Evolutionary conservation across 2,113 vertebrate species (phyloP).

Genomic region (Pollachius pollachius): DNA sequence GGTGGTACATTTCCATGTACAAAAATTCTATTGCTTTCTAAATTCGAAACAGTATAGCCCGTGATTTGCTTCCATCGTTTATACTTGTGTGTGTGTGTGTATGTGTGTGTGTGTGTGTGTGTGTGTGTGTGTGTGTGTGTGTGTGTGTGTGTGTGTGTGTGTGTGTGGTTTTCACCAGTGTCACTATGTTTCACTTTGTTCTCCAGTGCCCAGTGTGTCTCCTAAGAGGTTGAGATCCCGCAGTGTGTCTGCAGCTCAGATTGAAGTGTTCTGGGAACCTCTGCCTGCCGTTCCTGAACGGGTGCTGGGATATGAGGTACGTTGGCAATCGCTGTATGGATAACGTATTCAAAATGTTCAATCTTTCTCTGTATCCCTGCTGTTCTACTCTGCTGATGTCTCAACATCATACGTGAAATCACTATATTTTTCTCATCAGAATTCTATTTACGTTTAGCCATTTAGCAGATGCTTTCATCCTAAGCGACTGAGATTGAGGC

Average conservation of each 20-base stretch:
- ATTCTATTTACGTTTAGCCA: too few relatives aligned
- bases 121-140: constrained; percentile 31
- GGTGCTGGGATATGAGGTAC: constrained; percentile 93
- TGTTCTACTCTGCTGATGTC: too few relatives aligned
- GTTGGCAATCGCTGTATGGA: constrained; percentile 7
- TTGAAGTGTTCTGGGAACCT: constrained; percentile 85
- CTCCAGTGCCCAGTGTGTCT: constrained; percentile 81
- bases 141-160: constrained; percentile 25
- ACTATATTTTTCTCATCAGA: too few relatives aligned
- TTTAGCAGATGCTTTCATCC: too few relatives aligned
- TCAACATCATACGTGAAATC: too few relatives aligned
- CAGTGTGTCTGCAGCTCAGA: constrained; percentile 85
- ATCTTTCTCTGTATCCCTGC: background rate
- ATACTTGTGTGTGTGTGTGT: too few relatives aligned
- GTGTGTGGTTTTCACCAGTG: constrained; percentile 44
- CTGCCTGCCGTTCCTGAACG: constrained; percentile 81
- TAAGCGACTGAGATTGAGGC: too few relatives aligned
- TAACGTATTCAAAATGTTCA: background rate
- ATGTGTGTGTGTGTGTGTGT: constrained; percentile 13
- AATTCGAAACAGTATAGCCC: too few relatives aligned
- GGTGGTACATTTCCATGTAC: too few relatives aligned
- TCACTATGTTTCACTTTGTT: constrained; percentile 36
- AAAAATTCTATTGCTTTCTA: too few relatives aligned
- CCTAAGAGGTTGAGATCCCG: constrained; percentile 78
- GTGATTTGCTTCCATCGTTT: too few relatives aligned